These are phyloP conservation scores for Drosophila ironensis DNA, from an alignment of 1,140 invertebrate genomes.

Conservation along the genomic window DNA sequence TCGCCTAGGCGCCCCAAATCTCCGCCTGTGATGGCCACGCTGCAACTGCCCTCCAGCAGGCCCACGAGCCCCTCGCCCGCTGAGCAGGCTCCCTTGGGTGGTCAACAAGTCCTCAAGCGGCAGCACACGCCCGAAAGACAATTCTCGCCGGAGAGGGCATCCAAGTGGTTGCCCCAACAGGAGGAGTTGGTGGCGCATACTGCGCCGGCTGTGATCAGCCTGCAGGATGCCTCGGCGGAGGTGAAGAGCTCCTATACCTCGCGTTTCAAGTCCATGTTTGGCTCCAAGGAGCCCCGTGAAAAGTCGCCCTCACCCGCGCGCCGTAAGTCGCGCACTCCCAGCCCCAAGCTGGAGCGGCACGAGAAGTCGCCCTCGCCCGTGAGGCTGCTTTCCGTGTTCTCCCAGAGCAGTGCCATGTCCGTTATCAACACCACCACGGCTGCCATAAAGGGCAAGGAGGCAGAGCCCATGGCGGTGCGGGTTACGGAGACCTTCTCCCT, in stretches of 20 bases:
- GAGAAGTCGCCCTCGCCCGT: conserved; percentile 67
- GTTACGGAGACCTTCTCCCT: conserved; percentile 76
- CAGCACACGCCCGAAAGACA: conserved; percentile 69
- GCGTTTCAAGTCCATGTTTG: conserved; percentile 71
- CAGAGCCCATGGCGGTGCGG: conserved; percentile 63
- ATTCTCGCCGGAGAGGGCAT: conserved; percentile 47
- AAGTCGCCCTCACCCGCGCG: conserved; percentile 54
- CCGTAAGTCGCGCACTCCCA: conserved; percentile 43
- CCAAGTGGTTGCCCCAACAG: conserved; percentile 33
- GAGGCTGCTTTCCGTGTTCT: conserved; percentile 57
- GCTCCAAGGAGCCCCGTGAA: conserved; percentile 40
- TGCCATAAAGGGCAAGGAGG: conserved; percentile 57
- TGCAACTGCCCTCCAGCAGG: conserved; percentile 58
- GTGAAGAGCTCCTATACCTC: conserved; percentile 65
- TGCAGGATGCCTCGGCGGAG: conserved; percentile 52
- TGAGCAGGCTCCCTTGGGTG: not conserved
- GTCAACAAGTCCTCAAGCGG: conserved; percentile 50
- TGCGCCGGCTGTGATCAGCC: conserved; percentile 8
- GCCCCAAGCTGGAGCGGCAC: conserved; percentile 25
- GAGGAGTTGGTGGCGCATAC: not conserved
- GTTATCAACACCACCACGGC: conserved; percentile 44
- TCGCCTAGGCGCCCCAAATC: conserved; percentile 58
- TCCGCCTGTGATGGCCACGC: conserved; percentile 41
- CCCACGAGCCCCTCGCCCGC: conserved; percentile 33
- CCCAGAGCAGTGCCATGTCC: conserved; percentile 52